Evolutionary conservation across 2,113 vertebrate species (phyloP).

Genomic region (Leucosticte australis): DNA sequence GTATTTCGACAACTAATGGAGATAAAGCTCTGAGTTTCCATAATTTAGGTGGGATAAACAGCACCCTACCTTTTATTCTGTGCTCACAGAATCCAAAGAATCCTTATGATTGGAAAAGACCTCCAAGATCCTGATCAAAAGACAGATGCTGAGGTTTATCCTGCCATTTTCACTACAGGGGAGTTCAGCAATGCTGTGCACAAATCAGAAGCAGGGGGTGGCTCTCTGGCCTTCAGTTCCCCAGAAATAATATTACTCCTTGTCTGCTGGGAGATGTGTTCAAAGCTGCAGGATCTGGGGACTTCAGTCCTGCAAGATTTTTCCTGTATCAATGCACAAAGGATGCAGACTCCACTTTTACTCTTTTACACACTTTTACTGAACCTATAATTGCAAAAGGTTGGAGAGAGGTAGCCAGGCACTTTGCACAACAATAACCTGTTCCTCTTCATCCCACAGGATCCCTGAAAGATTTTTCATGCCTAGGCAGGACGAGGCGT

Average conservation of each 20-base stretch:
- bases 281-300: neutral
- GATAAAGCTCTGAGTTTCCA: neutral
- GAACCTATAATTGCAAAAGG: neutral
- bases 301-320: neutral
- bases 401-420: neutral
- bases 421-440: neutral
- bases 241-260: neutral
- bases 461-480: neutral
- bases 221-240: neutral
- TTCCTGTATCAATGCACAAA: neutral
- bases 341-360: neutral
- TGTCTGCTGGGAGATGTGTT: neutral
- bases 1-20: neutral
- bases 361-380: too few species aligned
- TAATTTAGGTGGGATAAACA: neutral
- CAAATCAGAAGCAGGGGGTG: neutral
- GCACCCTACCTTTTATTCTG: neutral
- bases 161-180: neutral
- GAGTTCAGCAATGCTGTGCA: neutral
- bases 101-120: neutral
- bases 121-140: fast-evolving
- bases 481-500: neutral
- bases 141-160: neutral
- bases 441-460: neutral
- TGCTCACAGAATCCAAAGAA: neutral